phyloP scores from a whole-genome alignment of 2,797 vertebrate species.

The Tachyglossus aculeatus region DNA sequence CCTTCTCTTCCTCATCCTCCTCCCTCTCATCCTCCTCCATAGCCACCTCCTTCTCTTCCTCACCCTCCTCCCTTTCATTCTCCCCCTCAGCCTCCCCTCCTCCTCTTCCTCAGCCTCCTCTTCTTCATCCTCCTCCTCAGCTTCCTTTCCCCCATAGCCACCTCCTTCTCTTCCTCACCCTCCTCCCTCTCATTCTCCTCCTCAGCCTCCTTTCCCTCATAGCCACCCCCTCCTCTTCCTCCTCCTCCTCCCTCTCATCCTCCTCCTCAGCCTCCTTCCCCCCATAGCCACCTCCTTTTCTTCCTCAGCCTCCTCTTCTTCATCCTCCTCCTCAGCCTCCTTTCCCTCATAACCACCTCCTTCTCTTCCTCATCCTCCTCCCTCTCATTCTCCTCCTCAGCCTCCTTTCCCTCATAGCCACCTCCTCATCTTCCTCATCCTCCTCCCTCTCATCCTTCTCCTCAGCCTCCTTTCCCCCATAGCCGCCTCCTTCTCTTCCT shows the following conservation, averaged over 20 bases:
- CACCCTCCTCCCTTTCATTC: background rate
- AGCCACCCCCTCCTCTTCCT: background rate
- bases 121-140: background rate
- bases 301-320: background rate
- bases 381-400: background rate
- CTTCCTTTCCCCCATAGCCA: background rate
- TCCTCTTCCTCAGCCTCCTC: background rate
- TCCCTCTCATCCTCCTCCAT: background rate
- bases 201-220: too few relatives aligned
- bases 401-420: too few relatives aligned
- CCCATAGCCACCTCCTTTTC: background rate
- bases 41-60: too few relatives aligned
- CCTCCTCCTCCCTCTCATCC: background rate
- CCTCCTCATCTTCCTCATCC: background rate
- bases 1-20: too few relatives aligned
- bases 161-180: background rate
- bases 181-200: background rate
- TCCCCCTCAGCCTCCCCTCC: too few relatives aligned
- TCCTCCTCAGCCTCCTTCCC: background rate
- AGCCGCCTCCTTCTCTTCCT: too few relatives aligned
- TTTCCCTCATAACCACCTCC: too few relatives aligned
- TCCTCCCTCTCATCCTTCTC: background rate
- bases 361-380: too few relatives aligned
- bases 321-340: too few relatives aligned
- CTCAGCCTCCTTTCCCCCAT: background rate